Base-by-base conservation (phyloP, 2,113 vertebrate species). In the Psilopsiagon aymara region DNA sequence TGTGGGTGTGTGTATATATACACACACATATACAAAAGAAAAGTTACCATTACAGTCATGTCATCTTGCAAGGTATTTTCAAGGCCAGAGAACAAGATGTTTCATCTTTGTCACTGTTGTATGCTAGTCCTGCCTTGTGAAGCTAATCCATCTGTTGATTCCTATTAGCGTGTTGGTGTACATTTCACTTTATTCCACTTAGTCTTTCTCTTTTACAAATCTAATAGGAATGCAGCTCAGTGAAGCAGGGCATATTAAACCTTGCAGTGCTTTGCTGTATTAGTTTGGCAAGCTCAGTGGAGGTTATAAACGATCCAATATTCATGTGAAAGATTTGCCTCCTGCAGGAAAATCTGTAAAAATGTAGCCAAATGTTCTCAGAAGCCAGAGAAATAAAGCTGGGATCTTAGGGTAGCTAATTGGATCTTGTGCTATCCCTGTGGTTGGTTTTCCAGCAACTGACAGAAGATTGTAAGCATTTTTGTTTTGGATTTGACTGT, bases 11-110 rank as follows among this genome's bases (percentile, higher is more conserved):
- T 70, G 31, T 31, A 15, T 62, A 46, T 44, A 41, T n/a, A 64
- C 27, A 64, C 39, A 62, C 10, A 44, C 39, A 57, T 11, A 41
- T 23, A 55, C 25, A 69, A 59, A 82, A 78, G 27, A 47, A 46
- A 47, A 43, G 20, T 62, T 89, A 57, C 24, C 17, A 1, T 73
- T 84, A 52, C 6, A 25, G 63, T 70, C 51, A 29, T 92, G 31
- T 77, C n/a, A n/a, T 83, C 68, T 92, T 59, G 41, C 90, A 89
- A 96, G 49, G 15, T 78, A 60, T 86, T 96, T 94, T 90, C 37
- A 86, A 75, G 85, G 68, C 79, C 90, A 46, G 64, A 88, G 75
- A 83, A 70, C n/a, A 74, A 63, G 31, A 19, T 1, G 2, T 69
- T 94, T 91, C 17, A 33, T 80, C 68, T 83, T 86, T 90, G 62